Percentiles rank a stretch among this genome's conserved stretches.
phyloP scores from a whole-genome alignment of 2,113 vertebrate species.

The Trematomus loennbergii region DNA sequence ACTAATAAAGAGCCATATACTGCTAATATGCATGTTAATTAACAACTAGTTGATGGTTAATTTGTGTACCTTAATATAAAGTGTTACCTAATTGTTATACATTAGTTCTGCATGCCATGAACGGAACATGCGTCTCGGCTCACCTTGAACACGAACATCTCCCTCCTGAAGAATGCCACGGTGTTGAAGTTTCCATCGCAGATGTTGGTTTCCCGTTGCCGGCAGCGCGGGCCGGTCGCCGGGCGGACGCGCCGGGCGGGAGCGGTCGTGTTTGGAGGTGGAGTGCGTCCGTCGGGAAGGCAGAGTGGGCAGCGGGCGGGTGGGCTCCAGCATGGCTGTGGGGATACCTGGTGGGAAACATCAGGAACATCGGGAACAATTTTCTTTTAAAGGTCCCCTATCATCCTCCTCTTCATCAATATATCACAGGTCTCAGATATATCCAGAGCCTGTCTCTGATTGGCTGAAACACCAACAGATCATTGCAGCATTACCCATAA shows the following conservation, averaged over 20 bases:
- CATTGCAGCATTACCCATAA: too few relatives aligned
- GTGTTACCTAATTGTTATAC: neutral
- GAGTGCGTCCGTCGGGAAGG: constrained; percentile 91
- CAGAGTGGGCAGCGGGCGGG: constrained; percentile 93
- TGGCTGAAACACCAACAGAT: too few relatives aligned
- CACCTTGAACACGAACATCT: constrained; percentile 99
- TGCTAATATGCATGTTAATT: too few relatives aligned
- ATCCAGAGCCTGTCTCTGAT: too few relatives aligned
- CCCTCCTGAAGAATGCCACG: constrained; percentile 95
- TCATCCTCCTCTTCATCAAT: too few relatives aligned
- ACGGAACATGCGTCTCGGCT: neutral
- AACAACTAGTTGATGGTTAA: too few relatives aligned
- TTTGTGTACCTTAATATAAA: too few relatives aligned
- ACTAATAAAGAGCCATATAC: too few relatives aligned
- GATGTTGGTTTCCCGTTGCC: constrained; percentile 93
- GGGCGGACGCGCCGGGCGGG: constrained; percentile 89
- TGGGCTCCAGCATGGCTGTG: constrained; percentile 94
- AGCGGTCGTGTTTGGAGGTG: constrained; percentile 90
- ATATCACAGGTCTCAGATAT: too few relatives aligned
- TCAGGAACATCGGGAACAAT: neutral
- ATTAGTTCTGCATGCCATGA: neutral
- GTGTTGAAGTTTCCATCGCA: constrained; percentile 99
- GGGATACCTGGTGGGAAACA: constrained; percentile 88
- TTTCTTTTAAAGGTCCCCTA: neutral
- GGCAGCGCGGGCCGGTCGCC: constrained; percentile 91